Conservation (phyloP, 2,888 invertebrate species). For the Drosophila vallismaia region DNA sequence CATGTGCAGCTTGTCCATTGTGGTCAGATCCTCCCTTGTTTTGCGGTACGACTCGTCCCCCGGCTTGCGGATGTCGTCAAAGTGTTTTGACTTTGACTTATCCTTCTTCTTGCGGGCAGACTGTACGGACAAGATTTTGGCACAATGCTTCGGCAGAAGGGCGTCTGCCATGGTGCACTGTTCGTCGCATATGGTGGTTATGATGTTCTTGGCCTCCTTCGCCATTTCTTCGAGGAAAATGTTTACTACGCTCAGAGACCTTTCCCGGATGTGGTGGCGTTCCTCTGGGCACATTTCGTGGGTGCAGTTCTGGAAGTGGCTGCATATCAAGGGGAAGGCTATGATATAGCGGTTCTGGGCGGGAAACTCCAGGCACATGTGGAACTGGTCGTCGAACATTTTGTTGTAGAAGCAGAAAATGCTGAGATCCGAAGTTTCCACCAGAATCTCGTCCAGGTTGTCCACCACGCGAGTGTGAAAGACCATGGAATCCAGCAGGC, state of each 20-base stretch:
- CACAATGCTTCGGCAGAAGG: constrained; percentile 97
- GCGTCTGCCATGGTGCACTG: constrained; percentile 98
- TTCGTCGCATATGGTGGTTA: constrained; percentile 99
- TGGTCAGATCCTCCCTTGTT: constrained; percentile 97
- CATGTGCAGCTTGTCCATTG: constrained; percentile 99
- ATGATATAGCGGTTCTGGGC: constrained; percentile 99
- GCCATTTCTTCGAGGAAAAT: constrained; percentile 99
- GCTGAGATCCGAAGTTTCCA: constrained; percentile 98
- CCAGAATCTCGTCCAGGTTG: constrained; percentile 97
- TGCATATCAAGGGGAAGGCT: constrained; percentile 98
- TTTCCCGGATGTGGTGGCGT: constrained; percentile 96
- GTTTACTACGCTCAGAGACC: constrained; percentile 97
- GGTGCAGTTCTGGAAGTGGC: constrained; percentile 98
- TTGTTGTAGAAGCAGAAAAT: constrained; percentile 99
- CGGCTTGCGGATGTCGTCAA: constrained; percentile 94
- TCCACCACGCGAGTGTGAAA: constrained; percentile 99
- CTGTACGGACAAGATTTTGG: constrained; percentile 93
- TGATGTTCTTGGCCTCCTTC: constrained; percentile 99
- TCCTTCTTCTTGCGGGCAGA: constrained; percentile 96
- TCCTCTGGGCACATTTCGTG: constrained; percentile 99
- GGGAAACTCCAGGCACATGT: constrained; percentile 99
- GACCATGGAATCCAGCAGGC: constrained; percentile 96
- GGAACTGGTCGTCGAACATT: constrained; percentile 98
- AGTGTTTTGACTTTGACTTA: constrained; percentile 92
- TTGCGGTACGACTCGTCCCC: constrained; percentile 98